Base-by-base conservation (phyloP, 1,140 invertebrate species). In the Octopus bimaculoides region DNA sequence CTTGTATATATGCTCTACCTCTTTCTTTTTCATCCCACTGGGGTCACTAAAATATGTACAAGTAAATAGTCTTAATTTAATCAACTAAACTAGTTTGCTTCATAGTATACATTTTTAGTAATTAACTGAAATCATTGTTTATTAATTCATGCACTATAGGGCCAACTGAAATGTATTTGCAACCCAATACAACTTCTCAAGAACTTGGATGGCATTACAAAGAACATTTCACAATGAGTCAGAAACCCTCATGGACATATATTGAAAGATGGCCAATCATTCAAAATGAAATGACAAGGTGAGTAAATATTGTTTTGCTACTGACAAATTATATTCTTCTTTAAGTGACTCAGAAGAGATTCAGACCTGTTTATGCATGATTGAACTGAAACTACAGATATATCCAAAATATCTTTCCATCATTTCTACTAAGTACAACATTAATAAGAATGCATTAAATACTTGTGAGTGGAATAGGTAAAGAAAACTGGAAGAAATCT, bases 271-370 rank as follows among this genome's bases (percentile, higher is more conserved):
- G 86, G 78, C 82, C 85, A n/a, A 82, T 85, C 66, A 80, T 88
- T 5, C 86, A 89, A 80, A 89, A 87, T 84, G 89, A 89, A 85
- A 89, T 89, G 89, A 89, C 88, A 77, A 87, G 84, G 88, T 89
- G 78, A 73, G 78, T 71, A 71, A n/a, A n/a, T 12, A 14, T 71
- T 71, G 17, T 71, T 71, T 71, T 61, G 9, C 4, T 12, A 17
- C 17, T 4, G 9, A 12, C 56, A 61, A 12, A 61, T 17, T 61
- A 9, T 61, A 17, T 61, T 12, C 17, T 1, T 61, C 4, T 61
- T 17, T 61, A 61, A 61, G 17, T 61, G 9, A 12, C 1, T 1
- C 9, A 61, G 17, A 12, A 61, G 9, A 17, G 56, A 9, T 17
- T 17, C 1, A 9, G 17, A 61, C 17, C 56, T 61, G 56, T 12